phyloP scores from a whole-genome alignment of 2,888 invertebrate genomes.

The Malacosoma neustria region DNA sequence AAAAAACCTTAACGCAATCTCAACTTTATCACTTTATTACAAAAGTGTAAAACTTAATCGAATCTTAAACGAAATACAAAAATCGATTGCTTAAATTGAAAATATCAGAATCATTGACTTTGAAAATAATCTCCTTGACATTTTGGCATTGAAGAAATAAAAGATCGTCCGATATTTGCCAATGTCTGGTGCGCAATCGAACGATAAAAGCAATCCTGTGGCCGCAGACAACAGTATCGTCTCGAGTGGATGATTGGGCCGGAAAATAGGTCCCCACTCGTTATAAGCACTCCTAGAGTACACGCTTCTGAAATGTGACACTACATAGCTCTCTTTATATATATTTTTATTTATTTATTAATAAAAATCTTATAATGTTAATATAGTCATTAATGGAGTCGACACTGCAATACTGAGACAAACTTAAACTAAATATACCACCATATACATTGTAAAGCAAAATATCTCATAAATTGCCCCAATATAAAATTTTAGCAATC shows the following conservation, averaged over 20 bases:
- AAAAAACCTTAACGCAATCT: too few species aligned
- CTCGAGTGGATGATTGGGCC: slow-evolving; percentile 69
- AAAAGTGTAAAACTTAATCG: too few species aligned
- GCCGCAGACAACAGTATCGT: slow-evolving; percentile 53
- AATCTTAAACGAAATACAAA: too few species aligned
- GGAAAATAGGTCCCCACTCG: slow-evolving; percentile 47
- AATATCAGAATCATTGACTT: neutral
- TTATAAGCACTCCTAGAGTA: slow-evolving; percentile 23
- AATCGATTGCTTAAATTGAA: neutral
- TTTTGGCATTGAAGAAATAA: neutral
- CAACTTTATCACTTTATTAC: too few species aligned
- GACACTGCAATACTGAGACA: neutral
- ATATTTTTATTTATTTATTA: slow-evolving; percentile 7
- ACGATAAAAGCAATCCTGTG: slow-evolving; percentile 23
- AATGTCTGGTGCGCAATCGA: slow-evolving; percentile 1
- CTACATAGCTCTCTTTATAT: neutral
- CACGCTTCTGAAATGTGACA: slow-evolving; percentile 14
- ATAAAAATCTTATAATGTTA: too few species aligned
- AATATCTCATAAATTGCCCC: neutral
- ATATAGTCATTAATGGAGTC: too few species aligned
- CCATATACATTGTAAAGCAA: too few species aligned
- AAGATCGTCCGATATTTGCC: neutral
- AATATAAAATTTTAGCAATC: too few species aligned
- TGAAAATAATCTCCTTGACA: neutral
- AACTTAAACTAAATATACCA: neutral